Conservation (phyloP, 2,888 invertebrate genomes). For the Drosophila formosana region DNA sequence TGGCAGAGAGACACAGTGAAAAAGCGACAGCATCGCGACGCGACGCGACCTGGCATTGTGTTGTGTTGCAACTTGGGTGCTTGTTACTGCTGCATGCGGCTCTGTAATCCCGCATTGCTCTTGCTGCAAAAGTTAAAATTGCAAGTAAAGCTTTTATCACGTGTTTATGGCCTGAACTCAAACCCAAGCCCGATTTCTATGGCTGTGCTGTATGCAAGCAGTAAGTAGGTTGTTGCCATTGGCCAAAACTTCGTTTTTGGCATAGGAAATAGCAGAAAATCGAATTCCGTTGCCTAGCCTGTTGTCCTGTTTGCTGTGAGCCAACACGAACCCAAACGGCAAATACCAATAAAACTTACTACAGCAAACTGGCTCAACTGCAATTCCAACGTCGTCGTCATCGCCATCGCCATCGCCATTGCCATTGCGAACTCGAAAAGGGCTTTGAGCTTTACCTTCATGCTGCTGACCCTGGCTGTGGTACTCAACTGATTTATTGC, state of each 20-base stretch:
- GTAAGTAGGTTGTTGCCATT: constrained; percentile 67
- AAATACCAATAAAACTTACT: constrained; percentile 75
- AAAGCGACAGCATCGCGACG: constrained; percentile 28
- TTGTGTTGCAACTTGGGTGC: constrained; percentile 17
- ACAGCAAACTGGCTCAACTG: constrained; percentile 23
- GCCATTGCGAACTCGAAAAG: not conserved
- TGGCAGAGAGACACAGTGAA: constrained; percentile 26
- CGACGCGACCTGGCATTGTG: constrained; percentile 4
- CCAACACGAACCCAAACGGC: constrained; percentile 31
- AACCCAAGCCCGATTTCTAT: not conserved
- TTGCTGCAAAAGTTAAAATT: constrained; percentile 66
- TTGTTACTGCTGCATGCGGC: constrained; percentile 19
- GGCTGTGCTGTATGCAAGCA: constrained; percentile 3
- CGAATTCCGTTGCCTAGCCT: constrained; percentile 61
- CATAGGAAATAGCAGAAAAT: constrained; percentile 76
- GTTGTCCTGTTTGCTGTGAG: constrained; percentile 49
- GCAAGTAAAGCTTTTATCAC: constrained; percentile 75
- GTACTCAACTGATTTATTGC: constrained; percentile 46
- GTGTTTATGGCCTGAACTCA: constrained; percentile 54
- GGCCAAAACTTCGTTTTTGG: constrained; percentile 63
- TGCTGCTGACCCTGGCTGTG: constrained; percentile 20
- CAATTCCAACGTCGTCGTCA: not conserved
- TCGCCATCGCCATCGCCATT: too few relatives aligned
- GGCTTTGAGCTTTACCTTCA: constrained; percentile 10
- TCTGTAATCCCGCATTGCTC: constrained; percentile 49